Conservation (phyloP, 2,797 vertebrate genomes). For the Todus mexicanus region DNA sequence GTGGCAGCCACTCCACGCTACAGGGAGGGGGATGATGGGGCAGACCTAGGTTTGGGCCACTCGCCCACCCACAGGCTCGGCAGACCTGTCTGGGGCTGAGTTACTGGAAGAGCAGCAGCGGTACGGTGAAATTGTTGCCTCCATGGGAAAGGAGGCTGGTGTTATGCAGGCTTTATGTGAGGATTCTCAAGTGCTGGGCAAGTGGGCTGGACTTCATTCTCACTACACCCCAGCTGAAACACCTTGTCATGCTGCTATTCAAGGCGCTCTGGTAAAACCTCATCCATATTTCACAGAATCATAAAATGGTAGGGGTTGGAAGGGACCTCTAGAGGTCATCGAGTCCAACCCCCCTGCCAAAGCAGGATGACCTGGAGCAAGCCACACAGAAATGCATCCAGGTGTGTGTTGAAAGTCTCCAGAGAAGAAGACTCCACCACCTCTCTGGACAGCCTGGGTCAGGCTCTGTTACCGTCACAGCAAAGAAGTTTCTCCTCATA, state of each 20-base stretch:
- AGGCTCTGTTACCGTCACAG: too few relatives aligned
- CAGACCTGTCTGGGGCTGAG: background rate
- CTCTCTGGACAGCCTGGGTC: too few relatives aligned
- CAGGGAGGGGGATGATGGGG: background rate
- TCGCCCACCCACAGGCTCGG: rapidly evolving
- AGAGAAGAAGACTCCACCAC: too few relatives aligned
- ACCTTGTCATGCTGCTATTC: rapidly evolving
- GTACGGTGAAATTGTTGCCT: rapidly evolving
- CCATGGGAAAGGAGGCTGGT: background rate
- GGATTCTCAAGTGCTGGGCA: background rate
- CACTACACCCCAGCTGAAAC: background rate
- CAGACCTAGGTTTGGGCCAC: rapidly evolving
- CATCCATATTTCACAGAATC: rapidly evolving
- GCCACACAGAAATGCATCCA: too few relatives aligned
- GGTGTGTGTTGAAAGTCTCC: too few relatives aligned
- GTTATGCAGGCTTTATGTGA: background rate
- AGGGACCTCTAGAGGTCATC: too few relatives aligned
- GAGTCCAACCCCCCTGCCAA: too few relatives aligned
- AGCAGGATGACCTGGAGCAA: too few relatives aligned
- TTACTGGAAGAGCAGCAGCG: background rate
- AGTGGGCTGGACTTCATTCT: background rate
- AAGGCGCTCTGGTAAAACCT: background rate
- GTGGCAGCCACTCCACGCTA: background rate
- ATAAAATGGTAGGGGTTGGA: too few relatives aligned
- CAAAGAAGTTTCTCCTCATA: too few relatives aligned